Evolutionary conservation across 1,140 invertebrate species (phyloP).

Genomic region (Arctopsyche grandis): DNA sequence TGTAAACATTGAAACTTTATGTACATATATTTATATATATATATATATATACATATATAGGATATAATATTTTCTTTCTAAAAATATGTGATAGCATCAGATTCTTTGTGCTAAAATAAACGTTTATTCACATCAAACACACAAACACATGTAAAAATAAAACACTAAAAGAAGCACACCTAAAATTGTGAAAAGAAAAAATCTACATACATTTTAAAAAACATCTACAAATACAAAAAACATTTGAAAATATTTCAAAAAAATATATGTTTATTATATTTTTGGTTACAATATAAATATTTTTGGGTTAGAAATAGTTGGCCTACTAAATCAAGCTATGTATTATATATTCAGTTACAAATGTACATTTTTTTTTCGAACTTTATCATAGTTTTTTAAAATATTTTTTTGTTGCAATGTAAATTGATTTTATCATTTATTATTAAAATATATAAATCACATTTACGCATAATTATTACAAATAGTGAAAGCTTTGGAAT

Average conservation of each 20-base stretch:
- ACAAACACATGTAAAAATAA: conserved; percentile 15
- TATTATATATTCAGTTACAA: background rate
- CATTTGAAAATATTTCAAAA: conserved; percentile 11
- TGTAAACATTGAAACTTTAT: conserved; percentile 8
- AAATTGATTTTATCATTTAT: background rate
- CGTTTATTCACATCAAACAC: conserved; percentile 8
- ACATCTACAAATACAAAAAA: conserved; percentile 11
- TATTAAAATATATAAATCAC: conserved; percentile 13
- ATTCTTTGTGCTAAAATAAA: conserved; percentile 2
- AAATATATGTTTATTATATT: conserved; percentile 1
- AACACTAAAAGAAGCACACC: conserved; percentile 6
- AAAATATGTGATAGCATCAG: conserved; percentile 27
- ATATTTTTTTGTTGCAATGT: background rate
- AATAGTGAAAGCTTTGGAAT: background rate
- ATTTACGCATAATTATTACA: background rate
- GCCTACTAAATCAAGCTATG: background rate
- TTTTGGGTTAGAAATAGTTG: background rate
- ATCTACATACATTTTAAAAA: conserved; percentile 2
- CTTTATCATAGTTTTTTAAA: too few relatives aligned
- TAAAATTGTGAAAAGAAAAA: background rate
- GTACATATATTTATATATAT: conserved; percentile 1
- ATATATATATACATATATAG: conserved; percentile 3
- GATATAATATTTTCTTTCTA: too few relatives aligned
- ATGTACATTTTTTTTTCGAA: conserved; percentile 4
- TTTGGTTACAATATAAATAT: too few relatives aligned